Conservation (phyloP, 1,140 invertebrate species). For the Pinna nobilis region DNA sequence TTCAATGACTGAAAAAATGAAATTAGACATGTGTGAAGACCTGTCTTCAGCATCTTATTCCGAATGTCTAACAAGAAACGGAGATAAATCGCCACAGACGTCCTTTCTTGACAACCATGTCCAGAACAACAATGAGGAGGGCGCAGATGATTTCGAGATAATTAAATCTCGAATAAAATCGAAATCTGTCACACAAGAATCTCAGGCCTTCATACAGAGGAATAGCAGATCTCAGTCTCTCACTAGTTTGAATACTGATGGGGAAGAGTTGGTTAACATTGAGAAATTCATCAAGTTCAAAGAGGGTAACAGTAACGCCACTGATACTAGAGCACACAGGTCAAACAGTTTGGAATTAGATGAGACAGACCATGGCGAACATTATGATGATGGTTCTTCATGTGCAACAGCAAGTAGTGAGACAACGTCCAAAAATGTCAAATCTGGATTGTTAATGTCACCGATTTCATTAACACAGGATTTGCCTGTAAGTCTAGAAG, state of each 20-base stretch:
- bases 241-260: no score
- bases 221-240: no score
- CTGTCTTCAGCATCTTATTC: slow-evolving; percentile 1
- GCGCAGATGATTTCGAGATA: background rate
- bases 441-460: slow-evolving; percentile 59
- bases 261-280: background rate
- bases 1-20: slow-evolving; percentile 13
- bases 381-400: background rate
- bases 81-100: no score
- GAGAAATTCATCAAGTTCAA: background rate
- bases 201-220: background rate
- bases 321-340: slow-evolving; percentile 1
- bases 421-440: slow-evolving; percentile 28
- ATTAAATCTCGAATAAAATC: slow-evolving; percentile 10
- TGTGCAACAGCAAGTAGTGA: slow-evolving; percentile 4
- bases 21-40: slow-evolving; percentile 33
- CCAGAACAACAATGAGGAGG: slow-evolving; percentile 1
- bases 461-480: slow-evolving; percentile 63
- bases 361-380: no score
- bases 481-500: slow-evolving; percentile 55
- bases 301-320: slow-evolving; percentile 3
- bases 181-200: background rate
- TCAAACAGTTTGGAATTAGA: background rate
- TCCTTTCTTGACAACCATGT: slow-evolving; percentile 8
- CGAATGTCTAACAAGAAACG: no score